Evolutionary conservation across 2,113 vertebrate genomes (phyloP).

Genomic region (Petromus typicus): DNA sequence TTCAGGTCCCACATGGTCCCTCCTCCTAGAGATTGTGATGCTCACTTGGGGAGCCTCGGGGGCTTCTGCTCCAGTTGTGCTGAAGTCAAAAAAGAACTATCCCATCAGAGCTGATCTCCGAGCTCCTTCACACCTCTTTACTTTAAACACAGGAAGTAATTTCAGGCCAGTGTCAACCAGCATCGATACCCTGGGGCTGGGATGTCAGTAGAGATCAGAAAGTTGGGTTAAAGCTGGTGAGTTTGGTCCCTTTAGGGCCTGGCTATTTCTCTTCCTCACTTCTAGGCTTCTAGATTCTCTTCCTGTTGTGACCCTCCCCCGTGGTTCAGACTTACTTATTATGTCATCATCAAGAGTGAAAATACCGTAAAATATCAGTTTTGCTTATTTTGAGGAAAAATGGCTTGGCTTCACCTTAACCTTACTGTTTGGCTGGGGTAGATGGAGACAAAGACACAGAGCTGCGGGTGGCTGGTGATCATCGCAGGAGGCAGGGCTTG

Average conservation of each 20-base stretch:
- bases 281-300: not conserved
- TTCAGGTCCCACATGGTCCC: too few relatives aligned
- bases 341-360: not conserved
- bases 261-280: not conserved
- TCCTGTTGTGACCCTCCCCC: not conserved
- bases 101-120: not conserved
- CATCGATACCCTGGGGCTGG: not conserved
- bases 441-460: not conserved
- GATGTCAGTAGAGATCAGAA: not conserved
- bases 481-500: not conserved
- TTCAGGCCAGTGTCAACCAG: not conserved
- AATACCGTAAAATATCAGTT: not conserved
- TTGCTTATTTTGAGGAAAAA: not conserved
- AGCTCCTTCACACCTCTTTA: not conserved
- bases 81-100: not conserved
- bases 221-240: not conserved
- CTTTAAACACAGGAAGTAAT: slow-evolving; percentile 71
- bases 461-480: not conserved
- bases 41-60: not conserved
- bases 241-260: not conserved
- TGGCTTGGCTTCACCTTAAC: not conserved
- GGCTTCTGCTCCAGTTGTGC: not conserved
- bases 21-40: not conserved
- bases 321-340: not conserved
- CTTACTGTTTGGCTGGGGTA: not conserved